Evolutionary conservation across 2,797 vertebrate genomes (phyloP), one percentile per base, ranked within the genome.

Genomic region (Anniella stebbinsi): DNA sequence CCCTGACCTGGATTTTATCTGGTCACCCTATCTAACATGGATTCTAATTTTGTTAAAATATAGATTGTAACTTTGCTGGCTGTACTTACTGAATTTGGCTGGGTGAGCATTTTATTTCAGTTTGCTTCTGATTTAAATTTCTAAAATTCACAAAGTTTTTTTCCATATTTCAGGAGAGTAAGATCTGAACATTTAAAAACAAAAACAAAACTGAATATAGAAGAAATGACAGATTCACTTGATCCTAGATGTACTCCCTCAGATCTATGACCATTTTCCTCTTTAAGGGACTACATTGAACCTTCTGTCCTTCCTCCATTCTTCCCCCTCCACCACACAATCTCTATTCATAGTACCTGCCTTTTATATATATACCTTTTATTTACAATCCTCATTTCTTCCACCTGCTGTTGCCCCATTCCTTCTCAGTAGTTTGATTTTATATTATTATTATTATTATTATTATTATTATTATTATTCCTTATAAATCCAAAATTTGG

Each of bases 41-140:
- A 69, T 9, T 69, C 17, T 18, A 63, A 63, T 17, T 63, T 63
- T 63, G 25, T 28, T 9, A 30, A 28, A 69, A 28, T 57, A 33
- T 1, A 0, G 11, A 33, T 30, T 78, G 2, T 51, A 80, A 30
- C 15, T 69, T n/a, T 38, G 23, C 33, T 54, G 2, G 10, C 45
- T 80, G 75, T 90, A 60, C 57, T 60, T 18, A 60, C 10, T 57
- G 57, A 57, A 60, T 60, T 60, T 60, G 57, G 12, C 17, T 60
- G 57, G 57, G 57, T 60, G 17, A 60, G 12, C 57, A 60, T 12
- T 60, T 13, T 60, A 18, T 60, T 60, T 60, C 57, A 60, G 57
- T 60, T 13, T 60, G 57, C 57, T 60, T 60, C 57, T 60, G 57
- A 60, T 13, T 13, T 57, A 13, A 57, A 57, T 57, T 57, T 9